A percentile compares a stretch with the other conserved stretches of the same genome.
Evolutionary conservation across 2,888 invertebrate genomes (phyloP).

Genomic region (Onthophagus sagittarius): DNA sequence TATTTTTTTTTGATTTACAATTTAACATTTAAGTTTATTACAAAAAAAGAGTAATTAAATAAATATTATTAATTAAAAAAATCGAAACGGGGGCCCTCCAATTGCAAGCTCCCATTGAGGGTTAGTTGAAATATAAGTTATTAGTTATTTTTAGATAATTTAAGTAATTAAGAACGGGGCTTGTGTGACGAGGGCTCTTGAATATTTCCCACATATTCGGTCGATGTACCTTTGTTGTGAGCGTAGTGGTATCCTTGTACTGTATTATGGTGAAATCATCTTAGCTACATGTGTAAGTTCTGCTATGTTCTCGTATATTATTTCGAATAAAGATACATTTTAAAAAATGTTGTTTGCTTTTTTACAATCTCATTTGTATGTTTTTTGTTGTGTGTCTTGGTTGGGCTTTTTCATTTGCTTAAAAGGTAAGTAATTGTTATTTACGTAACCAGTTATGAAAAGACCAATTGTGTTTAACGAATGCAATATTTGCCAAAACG

Average conservation of each 20-base stretch:
- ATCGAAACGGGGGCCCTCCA: background rate
- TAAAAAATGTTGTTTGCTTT: background rate
- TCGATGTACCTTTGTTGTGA: slow-evolving; percentile 9
- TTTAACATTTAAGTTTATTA: background rate
- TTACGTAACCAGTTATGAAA: no score
- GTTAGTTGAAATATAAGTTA: slow-evolving; percentile 8
- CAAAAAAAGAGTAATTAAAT: background rate
- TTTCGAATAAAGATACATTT: slow-evolving; percentile 1
- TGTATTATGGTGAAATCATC: background rate
- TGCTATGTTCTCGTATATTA: slow-evolving; percentile 14
- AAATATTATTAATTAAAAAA: background rate
- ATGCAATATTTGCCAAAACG: no score
- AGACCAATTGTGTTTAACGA: no score
- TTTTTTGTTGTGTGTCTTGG: background rate
- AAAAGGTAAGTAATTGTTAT: no score
- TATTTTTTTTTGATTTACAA: background rate
- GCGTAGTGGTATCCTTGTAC: slow-evolving; percentile 7
- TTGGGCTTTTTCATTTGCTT: no score
- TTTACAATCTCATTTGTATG: slow-evolving; percentile 4
- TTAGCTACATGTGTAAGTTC: slow-evolving; percentile 5
- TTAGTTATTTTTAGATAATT: background rate
- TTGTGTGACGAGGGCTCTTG: background rate
- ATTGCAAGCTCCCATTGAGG: background rate
- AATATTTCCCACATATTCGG: background rate
- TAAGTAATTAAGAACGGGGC: slow-evolving; percentile 3